Percentiles rank a stretch among this genome's conserved stretches.
Conservation (phyloP, 2,888 invertebrate genomes). For the Mimumesa dahlbomi region DNA sequence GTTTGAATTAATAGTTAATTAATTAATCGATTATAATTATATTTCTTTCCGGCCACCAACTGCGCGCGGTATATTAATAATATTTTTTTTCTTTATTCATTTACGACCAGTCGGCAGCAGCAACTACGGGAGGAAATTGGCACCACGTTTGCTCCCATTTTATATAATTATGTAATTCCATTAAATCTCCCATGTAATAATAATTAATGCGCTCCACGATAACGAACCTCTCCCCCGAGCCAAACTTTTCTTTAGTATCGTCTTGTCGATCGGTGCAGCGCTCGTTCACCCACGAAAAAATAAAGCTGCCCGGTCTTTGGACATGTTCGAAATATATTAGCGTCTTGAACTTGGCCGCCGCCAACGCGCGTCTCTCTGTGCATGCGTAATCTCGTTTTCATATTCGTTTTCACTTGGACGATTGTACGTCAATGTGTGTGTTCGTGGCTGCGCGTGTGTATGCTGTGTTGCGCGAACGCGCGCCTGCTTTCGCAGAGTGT, state of each 20-base stretch:
- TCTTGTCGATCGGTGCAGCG: conserved; percentile 63
- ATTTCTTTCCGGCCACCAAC: conserved; percentile 59
- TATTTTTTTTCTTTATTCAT: too few relatives aligned
- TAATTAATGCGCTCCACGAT: conserved; percentile 42
- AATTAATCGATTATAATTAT: conserved; percentile 60
- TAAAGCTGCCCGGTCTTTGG: conserved; percentile 69
- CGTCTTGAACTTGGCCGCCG: conserved; percentile 19
- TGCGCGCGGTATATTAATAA: too few relatives aligned
- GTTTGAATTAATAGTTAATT: conserved; percentile 65
- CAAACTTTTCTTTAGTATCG: conserved; percentile 54
- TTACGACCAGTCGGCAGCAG: conserved; percentile 58
- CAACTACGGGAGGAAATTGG: conserved; percentile 78
- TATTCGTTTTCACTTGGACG: too few relatives aligned
- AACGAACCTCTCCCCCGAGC: conserved; percentile 13
- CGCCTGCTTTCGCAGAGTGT: conserved; percentile 11
- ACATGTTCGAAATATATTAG: conserved; percentile 53
- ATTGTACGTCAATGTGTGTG: too few relatives aligned
- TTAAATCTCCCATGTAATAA: conserved; percentile 49
- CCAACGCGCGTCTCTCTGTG: conserved; percentile 1
- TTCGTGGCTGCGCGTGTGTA: too few relatives aligned
- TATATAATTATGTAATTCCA: conserved; percentile 59
- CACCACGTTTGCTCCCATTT: conserved; percentile 79
- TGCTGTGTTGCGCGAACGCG: too few relatives aligned
- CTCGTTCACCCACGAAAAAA: conserved; percentile 58
- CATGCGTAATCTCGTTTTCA: neutral